Evolutionary conservation across 2,797 vertebrate genomes (phyloP), one percentile per base, ranked within the genome.

Genomic region (Podarcis siculus): DNA sequence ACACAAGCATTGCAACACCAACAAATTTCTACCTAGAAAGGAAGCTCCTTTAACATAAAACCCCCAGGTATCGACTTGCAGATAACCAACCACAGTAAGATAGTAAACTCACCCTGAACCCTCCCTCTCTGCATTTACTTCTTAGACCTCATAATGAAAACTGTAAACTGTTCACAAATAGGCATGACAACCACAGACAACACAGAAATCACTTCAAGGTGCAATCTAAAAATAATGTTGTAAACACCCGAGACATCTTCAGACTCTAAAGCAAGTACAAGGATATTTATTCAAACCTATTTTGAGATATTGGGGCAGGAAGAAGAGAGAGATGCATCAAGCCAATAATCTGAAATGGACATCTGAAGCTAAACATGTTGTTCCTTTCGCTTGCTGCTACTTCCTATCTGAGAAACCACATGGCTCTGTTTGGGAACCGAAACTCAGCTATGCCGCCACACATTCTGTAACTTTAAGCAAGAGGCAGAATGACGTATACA

Each of bases 231-330:
- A 90, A 49, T 0, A 0, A 75, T 30, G 88, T 79, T 45, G 71
- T 42, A 85, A 85, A 67, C 61, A 66, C 76, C 78, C 77, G 8
- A 76, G 69, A 17, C 25, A 15, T 58, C 78, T 32, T 79, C 1
- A 5, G 85, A 0, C 87, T 89, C 86, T 0, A 0, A 45, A 88
- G 83, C 0, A 0, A 86, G 86, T 66, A 83, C 73, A 69, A 90
- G 84, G 82, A 87, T 93, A 91, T 93, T 95, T 95, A 91, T 82
- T 86, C 92, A 91, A 87, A 25, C 81, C 89, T 95, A 90, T 96
- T 95, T 91, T 87, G 90, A 94, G 91, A 91, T 85, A 58, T 86
- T 87, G 0, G 0, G 90, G 91, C 91, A 93, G 94, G 93, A 96
- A 95, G 81, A 73, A 87, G 87, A 92, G 88, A 83, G 77, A 3